Conservation (phyloP, 2,113 vertebrate genomes). For the Mola mola region DNA sequence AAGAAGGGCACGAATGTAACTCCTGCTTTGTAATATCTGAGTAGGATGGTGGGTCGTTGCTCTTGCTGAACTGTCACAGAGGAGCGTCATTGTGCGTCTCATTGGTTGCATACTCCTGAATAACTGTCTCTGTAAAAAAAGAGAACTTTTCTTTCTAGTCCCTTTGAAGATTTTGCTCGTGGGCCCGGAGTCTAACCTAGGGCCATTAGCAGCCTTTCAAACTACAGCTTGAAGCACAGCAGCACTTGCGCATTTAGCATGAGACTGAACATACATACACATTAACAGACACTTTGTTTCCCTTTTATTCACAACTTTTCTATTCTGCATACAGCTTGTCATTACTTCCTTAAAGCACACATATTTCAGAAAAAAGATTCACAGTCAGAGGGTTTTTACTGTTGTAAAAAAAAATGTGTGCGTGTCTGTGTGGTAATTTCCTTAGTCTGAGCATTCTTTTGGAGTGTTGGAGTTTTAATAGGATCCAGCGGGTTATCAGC, state of each 20-base stretch:
- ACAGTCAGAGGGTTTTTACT: constrained; percentile 28
- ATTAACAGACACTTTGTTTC: too few species aligned
- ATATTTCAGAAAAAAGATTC: constrained; percentile 19
- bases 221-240: constrained; percentile 14
- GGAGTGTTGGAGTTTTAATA: constrained; percentile 70
- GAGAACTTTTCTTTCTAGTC: constrained; percentile 12
- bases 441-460: constrained; percentile 60
- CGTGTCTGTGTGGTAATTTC: constrained; percentile 56
- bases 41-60: background rate
- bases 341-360: constrained; percentile 18
- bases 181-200: constrained; percentile 31
- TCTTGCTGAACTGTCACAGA: constrained; percentile 9
- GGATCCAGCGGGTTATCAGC: constrained; percentile 71
- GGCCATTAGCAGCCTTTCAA: constrained; percentile 40
- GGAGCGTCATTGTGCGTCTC: background rate
- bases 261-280: background rate
- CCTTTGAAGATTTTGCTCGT: constrained; percentile 19
- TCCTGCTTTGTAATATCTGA: constrained; percentile 30
- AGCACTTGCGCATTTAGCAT: constrained; percentile 7
- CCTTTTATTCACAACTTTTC: too few species aligned
- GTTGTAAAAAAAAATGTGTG: constrained; percentile 28
- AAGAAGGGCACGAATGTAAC: constrained; percentile 5
- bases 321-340: background rate
- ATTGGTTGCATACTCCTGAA: constrained; percentile 10
- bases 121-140: constrained; percentile 13